A percentile compares a stretch with the other conserved stretches of the same genome.
Evolutionary conservation across 2,797 vertebrate species (phyloP).

Genomic region (Denticeps clupeoides): DNA sequence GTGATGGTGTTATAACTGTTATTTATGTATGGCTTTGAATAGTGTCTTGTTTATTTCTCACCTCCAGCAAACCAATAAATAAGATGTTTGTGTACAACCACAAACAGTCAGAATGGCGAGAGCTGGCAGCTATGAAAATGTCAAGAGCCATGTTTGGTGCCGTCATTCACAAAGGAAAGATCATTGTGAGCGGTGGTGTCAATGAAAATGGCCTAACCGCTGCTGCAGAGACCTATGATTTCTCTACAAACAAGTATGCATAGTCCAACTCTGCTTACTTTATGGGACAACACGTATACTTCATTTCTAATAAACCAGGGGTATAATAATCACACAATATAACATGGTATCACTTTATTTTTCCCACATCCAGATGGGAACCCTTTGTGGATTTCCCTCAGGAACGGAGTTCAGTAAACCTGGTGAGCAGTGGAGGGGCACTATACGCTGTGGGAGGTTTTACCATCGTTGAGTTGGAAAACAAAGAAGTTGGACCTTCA

Average conservation of each 20-base stretch:
- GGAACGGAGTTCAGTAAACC: conserved; percentile 89
- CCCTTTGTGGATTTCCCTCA: conserved; percentile 86
- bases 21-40: not conserved
- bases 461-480: conserved; percentile 81
- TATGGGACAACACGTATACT: too few species aligned
- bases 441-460: conserved; percentile 91
- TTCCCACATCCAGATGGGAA: conserved; percentile 71
- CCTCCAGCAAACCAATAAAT: conserved; percentile 85
- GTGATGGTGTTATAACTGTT: too few species aligned
- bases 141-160: conserved; percentile 92
- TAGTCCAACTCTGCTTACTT: too few species aligned
- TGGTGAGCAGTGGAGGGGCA: conserved; percentile 68
- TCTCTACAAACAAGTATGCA: conserved; percentile 80
- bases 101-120: conserved; percentile 94
- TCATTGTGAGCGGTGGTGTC: conserved; percentile 81
- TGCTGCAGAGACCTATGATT: conserved; percentile 77
- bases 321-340: too few species aligned
- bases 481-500: conserved; percentile 83
- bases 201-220: conserved; percentile 87
- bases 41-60: not conserved
- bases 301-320: too few species aligned
- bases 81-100: conserved; percentile 87
- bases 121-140: conserved; percentile 85
- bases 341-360: too few species aligned
- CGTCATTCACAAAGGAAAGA: conserved; percentile 72